Base-by-base conservation (phyloP, 2,113 vertebrate species). In the Dicerorhinus sumatrensis region DNA sequence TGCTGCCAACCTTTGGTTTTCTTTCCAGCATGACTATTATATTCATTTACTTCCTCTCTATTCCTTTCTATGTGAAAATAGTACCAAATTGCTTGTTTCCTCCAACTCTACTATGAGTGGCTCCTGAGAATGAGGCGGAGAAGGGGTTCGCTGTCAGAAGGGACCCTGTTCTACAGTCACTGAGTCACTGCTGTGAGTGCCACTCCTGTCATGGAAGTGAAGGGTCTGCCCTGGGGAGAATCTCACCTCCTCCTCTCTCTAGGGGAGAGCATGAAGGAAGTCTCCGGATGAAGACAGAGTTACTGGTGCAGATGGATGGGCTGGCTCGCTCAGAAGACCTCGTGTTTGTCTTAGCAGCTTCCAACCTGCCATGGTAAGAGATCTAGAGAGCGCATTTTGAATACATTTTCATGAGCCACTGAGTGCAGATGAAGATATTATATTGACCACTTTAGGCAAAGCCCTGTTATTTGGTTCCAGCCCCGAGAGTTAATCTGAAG, bases 241-340 rank as follows among this genome's bases (percentile, higher is more conserved):
- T 92, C 81, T 83, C 39, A 0, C 95, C 92, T 94, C 77, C 96
- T 89, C 97, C 89, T 98, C 94, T 95, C 94, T 94, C 86, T 91
- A 99, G 99, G n/a, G 99, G 99, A 29, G 99, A 99, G 85, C 99
- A 99, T 0, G 99, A 99, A 98, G 99, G 99, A 94, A 99, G 99
- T 97, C 99, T 99, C 23, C 98, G 99, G 98, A 99, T 99, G 99
- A 99, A 99, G 98, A 99, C 99, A 0, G 99, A 99, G 99, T 98
- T 99, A 60, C 98, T 99, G 98, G 99, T 99, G 85, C 99, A 99
- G 99, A 99, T 99, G 99, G 99, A 99, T 31, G 99, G 99, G 79
- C 98, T 99, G 97, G 99, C 99, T 3, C 99, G 89, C 96, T 99
- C 99, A 7, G 99, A 99, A 13, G 99, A 99, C 97, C 99, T 99